Evolutionary conservation across 1,140 invertebrate species (phyloP), one percentile per base, ranked within the genome.

Genomic region (Panagrolaimus sp.): DNA sequence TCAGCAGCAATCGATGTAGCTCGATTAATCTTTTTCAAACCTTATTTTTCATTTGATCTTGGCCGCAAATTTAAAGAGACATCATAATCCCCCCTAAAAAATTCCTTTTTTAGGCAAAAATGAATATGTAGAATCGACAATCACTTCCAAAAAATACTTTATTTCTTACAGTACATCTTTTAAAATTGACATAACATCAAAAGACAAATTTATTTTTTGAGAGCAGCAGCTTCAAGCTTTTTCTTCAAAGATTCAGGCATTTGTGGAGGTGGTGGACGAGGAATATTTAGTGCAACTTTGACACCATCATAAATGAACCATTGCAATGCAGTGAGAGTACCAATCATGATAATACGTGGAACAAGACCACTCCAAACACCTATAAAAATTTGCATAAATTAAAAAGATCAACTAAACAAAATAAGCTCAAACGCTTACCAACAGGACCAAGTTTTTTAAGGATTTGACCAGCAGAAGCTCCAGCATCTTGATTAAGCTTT

Each of bases 291-390:
- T 65, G 78, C 82, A 26, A 87, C 87, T 75, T 87, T 87, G 17
- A 76, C 76, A 43, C 91, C 93, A 84, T 98, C 96, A 83, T 98
- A 99, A 84, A 99, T 98, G 87, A 99, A 98, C 96, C 96, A 99
- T 84, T 99, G 96, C 58, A 94, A 88, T 43, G 93, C 96, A 52
- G 96, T 98, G 58, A 99, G 87, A 14, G 96, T 99, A 89, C 96
- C 96, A 83, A 99, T 98, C 96, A 99, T 99, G 70, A 98, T 89
- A 83, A 99, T 99, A 87, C 96, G 93, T 62, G 96, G 93, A 71
- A 88, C 88, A 21, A 99, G 87, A 79, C 96, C 96, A 84, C 95
- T 96, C 96, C 96, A 99, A 72, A 98, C 88, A 70, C 89, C 90
- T 81, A 64, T 32, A 70, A 76, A 17, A 48, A 28, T 8, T 15